A percentile compares a stretch with the other conserved stretches of the same genome.
These are phyloP conservation scores for Stigmatopora nigra DNA, from an alignment of 2,113 vertebrate genomes.

Conservation along the genomic window DNA sequence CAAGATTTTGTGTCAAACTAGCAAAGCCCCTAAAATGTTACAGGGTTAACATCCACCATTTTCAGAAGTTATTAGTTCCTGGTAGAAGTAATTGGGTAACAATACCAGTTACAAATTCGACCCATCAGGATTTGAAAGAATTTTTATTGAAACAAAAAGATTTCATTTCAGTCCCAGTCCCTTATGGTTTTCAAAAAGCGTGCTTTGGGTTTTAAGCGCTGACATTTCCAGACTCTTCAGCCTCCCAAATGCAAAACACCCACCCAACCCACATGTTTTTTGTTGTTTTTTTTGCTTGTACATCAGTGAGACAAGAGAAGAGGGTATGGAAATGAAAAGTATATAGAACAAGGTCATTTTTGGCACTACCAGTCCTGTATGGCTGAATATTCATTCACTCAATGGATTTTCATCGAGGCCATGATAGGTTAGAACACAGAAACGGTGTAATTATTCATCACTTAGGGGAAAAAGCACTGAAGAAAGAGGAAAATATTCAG, in stretches of 20 bases:
- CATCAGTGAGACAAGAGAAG: slow-evolving; percentile 57
- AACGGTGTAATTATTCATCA: not conserved
- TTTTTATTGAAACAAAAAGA: slow-evolving; percentile 76
- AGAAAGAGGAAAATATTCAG: not conserved
- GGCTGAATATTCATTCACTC: slow-evolving; percentile 27
- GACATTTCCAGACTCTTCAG: slow-evolving; percentile 50
- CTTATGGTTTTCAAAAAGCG: slow-evolving; percentile 69
- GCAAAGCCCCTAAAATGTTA: no score
- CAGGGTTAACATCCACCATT: no score
- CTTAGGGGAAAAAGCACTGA: not conserved
- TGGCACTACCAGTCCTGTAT: slow-evolving; percentile 59
- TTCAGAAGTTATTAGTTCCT: not conserved
- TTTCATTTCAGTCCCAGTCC: slow-evolving; percentile 68
- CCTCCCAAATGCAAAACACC: slow-evolving; percentile 51
- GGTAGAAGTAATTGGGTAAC: not conserved
- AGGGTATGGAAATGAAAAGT: slow-evolving; percentile 21
- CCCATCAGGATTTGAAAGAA: slow-evolving; percentile 60
- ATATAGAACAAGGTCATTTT: slow-evolving; percentile 68
- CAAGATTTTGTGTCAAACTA: not conserved
- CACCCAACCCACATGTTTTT: not conserved
- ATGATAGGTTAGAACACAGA: not conserved
- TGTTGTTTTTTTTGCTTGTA: slow-evolving; percentile 44
- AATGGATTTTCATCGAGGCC: slow-evolving; percentile 8
- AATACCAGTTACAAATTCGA: slow-evolving; percentile 38
- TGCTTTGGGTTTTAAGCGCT: slow-evolving; percentile 68